Conservation (phyloP, 1,140 invertebrate species). For the Drosophila punjabiensis region DNA sequence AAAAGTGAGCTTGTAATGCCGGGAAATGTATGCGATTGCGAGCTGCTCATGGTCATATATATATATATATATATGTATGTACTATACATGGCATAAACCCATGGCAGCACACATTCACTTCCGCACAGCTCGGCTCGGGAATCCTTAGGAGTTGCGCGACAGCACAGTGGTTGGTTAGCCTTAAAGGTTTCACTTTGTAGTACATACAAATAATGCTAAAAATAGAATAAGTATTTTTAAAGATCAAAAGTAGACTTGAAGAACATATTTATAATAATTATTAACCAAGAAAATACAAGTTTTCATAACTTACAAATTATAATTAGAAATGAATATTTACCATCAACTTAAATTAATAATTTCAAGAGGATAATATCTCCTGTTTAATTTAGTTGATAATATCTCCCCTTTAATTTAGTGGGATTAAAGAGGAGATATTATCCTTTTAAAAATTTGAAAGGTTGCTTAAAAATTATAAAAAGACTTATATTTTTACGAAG, state of each 20-base stretch:
- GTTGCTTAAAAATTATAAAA: neutral
- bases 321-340: neutral
- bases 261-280: neutral
- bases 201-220: neutral
- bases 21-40: conserved; percentile 32
- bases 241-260: neutral
- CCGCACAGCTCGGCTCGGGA: conserved; percentile 23
- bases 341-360: no score
- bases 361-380: neutral
- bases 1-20: conserved; percentile 18
- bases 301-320: neutral
- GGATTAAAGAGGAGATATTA: no score
- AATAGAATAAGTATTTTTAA: neutral
- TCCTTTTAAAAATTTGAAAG: no score
- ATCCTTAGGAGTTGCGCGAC: conserved; percentile 8
- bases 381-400: no score
- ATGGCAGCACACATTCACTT: conserved; percentile 45
- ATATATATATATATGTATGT: neutral
- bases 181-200: neutral
- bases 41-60: conserved; percentile 15
- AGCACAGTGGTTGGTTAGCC: conserved; percentile 2
- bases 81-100: neutral
- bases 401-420: no score
- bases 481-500: neutral
- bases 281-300: neutral